Evolutionary conservation across 2,113 vertebrate species (phyloP).

Genomic region (Cottus gobio): DNA sequence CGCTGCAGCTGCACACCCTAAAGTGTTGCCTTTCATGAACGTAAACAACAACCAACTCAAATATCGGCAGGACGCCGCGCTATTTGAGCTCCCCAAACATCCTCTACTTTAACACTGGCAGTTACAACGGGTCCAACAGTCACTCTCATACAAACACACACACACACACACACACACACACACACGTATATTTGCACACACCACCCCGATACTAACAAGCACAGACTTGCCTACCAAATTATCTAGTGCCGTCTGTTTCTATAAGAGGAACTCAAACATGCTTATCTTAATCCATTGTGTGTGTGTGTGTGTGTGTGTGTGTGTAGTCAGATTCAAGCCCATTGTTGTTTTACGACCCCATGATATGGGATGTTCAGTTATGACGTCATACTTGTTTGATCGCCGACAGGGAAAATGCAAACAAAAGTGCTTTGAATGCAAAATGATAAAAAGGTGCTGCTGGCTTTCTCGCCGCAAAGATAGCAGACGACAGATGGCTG

Average conservation of each 20-base stretch:
- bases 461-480: conserved; percentile 68
- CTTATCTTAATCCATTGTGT: conserved; percentile 25
- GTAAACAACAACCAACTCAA: conserved; percentile 3
- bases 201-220: not conserved
- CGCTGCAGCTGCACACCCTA: not conserved
- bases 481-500: conserved; percentile 72
- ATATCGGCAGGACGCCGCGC: not conserved
- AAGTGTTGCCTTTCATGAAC: not conserved
- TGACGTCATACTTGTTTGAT: conserved; percentile 57
- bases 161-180: not conserved
- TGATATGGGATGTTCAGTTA: conserved; percentile 44
- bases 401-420: conserved; percentile 55
- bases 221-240: conserved; percentile 4
- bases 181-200: not conserved
- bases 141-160: not conserved
- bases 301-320: conserved; percentile 8
- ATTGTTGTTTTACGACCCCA: conserved; percentile 18
- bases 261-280: conserved; percentile 45
- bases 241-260: conserved; percentile 19
- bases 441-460: conserved; percentile 60
- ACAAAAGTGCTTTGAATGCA: conserved; percentile 62
- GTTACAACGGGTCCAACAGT: conserved; percentile 50
- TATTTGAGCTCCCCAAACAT: conserved; percentile 34
- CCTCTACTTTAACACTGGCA: conserved; percentile 28
- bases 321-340: conserved; percentile 7